phyloP scores from a whole-genome alignment of 2,113 vertebrate genomes.

The Apus apus region DNA sequence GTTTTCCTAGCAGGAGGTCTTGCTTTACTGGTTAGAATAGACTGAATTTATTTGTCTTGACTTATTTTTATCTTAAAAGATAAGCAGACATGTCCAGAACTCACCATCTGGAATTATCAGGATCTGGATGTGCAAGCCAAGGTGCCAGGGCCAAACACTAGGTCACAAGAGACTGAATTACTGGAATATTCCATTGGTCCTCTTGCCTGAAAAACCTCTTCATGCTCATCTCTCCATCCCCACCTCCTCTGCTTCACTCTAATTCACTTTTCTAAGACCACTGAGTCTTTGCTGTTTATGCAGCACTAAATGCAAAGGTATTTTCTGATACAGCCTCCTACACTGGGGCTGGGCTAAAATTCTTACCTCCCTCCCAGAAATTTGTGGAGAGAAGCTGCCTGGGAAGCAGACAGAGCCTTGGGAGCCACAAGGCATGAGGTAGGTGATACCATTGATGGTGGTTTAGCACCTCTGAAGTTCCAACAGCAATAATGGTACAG shows the following conservation, averaged over 20 bases:
- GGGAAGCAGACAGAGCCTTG: background rate
- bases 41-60: background rate
- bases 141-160: background rate
- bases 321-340: background rate
- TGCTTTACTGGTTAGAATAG: background rate
- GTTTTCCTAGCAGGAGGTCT: background rate
- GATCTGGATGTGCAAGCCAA: background rate
- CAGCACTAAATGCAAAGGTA: accelerated
- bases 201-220: background rate
- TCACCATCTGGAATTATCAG: background rate
- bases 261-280: background rate
- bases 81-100: background rate
- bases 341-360: background rate
- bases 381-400: background rate
- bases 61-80: background rate
- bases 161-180: background rate
- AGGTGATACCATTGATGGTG: background rate
- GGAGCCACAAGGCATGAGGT: background rate
- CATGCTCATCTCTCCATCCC: background rate
- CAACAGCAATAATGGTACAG: background rate
- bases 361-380: background rate
- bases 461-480: background rate
- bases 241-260: background rate
- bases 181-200: background rate
- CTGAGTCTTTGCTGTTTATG: background rate